Evolutionary conservation across 2,797 vertebrate genomes (phyloP).

Genomic region (Pseudopleuronectes americanus): DNA sequence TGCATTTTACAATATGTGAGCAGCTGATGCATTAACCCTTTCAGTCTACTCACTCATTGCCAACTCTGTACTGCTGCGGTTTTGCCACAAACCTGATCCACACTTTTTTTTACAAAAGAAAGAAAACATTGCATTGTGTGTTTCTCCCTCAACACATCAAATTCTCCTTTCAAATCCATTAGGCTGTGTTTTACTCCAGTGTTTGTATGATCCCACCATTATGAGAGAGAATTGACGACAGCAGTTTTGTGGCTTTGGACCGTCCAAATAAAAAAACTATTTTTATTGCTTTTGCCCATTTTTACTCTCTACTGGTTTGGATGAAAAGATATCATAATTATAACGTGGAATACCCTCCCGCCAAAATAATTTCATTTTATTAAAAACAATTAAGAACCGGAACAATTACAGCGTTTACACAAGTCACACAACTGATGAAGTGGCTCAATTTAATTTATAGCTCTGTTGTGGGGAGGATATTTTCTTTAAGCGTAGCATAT

Average conservation of each 20-base stretch:
- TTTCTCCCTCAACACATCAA: constrained; percentile 26
- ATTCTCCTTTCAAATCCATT: constrained; percentile 29
- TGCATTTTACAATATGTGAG: constrained; percentile 52
- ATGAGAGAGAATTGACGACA: constrained; percentile 4
- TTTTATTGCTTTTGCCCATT: not conserved
- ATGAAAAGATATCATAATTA: constrained; percentile 32
- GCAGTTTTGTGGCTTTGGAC: constrained; percentile 12
- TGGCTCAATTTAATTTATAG: constrained; percentile 66
- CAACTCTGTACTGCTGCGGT: not conserved
- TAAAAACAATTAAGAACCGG: constrained; percentile 50
- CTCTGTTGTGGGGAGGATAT: constrained; percentile 55
- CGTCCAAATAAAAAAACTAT: not conserved
- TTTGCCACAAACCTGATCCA: constrained; percentile 4
- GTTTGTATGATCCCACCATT: constrained; percentile 6
- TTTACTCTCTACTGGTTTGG: constrained; percentile 18
- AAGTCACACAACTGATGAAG: constrained; percentile 51
- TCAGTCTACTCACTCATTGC: constrained; percentile 9
- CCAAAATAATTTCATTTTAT: constrained; percentile 44
- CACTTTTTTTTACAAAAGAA: not conserved
- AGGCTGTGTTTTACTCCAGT: constrained; percentile 2
- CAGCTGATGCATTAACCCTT: constrained; percentile 86
- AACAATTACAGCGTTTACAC: constrained; percentile 35
- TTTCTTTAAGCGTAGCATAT: constrained; percentile 62
- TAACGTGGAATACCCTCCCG: constrained; percentile 17
- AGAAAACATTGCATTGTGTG: constrained; percentile 1